A percentile compares a stretch with the other conserved stretches of the same genome.
These are phyloP conservation scores for Embidobia sp. DNA, from an alignment of 2,888 invertebrate species.

Conservation along the genomic window DNA sequence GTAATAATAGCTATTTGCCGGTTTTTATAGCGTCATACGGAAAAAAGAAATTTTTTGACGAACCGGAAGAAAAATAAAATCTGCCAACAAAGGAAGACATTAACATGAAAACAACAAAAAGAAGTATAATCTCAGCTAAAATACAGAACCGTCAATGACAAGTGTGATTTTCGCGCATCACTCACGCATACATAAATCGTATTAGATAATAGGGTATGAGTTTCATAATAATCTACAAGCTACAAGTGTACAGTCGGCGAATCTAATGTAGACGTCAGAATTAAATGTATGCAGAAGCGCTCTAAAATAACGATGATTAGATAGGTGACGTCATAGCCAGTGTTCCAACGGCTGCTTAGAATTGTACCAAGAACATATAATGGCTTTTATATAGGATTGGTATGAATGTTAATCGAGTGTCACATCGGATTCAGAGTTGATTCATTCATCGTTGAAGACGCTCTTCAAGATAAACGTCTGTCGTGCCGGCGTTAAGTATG, in stretches of 20 bases:
- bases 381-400: slow-evolving; percentile 35
- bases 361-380: slow-evolving; percentile 23
- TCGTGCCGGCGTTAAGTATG: slow-evolving; percentile 43
- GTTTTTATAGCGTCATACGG: too few species aligned
- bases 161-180: too few species aligned
- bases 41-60: too few species aligned
- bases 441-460: slow-evolving; percentile 48
- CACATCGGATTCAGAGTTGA: slow-evolving; percentile 38
- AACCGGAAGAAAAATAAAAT: too few species aligned
- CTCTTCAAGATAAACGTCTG: slow-evolving; percentile 31
- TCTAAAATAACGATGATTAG: slow-evolving; percentile 37
- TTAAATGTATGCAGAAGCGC: neutral
- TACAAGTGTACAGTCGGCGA: neutral
- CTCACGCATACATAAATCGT: too few species aligned
- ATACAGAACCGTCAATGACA: too few species aligned
- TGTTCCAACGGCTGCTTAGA: too few species aligned
- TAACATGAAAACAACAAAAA: too few species aligned
- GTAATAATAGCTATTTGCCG: neutral
- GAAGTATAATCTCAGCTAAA: too few species aligned
- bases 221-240: slow-evolving; percentile 13
- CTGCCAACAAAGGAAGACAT: too few species aligned
- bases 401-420: slow-evolving; percentile 45
- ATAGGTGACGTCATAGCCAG: slow-evolving; percentile 21
- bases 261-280: slow-evolving; percentile 2
- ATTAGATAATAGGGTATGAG: too few species aligned